Conservation (phyloP, 2,113 vertebrate genomes). For the Ellobius talpinus region DNA sequence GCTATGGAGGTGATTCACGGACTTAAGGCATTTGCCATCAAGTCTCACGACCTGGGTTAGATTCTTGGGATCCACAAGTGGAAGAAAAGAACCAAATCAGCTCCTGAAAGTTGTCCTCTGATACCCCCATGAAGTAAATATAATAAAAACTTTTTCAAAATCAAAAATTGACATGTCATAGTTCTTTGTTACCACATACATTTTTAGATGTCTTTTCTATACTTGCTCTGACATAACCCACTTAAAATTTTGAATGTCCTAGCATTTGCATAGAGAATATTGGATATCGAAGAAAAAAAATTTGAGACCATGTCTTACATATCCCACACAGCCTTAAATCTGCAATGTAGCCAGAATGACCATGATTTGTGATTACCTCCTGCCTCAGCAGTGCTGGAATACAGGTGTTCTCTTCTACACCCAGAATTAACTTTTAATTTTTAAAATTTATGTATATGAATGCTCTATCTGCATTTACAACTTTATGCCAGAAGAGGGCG, state of each 20-base stretch:
- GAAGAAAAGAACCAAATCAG: background rate
- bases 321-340: background rate
- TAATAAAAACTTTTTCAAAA: background rate
- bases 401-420: too few species aligned
- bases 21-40: background rate
- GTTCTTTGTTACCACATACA: background rate
- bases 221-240: constrained; percentile 23
- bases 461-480: too few species aligned
- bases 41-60: background rate
- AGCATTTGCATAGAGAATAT: constrained; percentile 14
- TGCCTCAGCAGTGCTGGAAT: background rate
- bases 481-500: too few species aligned
- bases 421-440: background rate
- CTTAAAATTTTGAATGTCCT: constrained; percentile 37
- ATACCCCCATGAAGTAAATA: background rate
- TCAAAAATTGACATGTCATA: background rate
- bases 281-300: background rate
- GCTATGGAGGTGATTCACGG: background rate
- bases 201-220: constrained; percentile 25
- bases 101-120: background rate
- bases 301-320: too few species aligned
- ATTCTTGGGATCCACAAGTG: background rate
- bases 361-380: background rate
- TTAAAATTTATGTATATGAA: too few species aligned
- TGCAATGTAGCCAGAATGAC: too few species aligned